A percentile compares a stretch with the other conserved stretches of the same genome.
These are phyloP conservation scores for Drosophila nasuta DNA, from an alignment of 1,140 invertebrate species.

Conservation along the genomic window DNA sequence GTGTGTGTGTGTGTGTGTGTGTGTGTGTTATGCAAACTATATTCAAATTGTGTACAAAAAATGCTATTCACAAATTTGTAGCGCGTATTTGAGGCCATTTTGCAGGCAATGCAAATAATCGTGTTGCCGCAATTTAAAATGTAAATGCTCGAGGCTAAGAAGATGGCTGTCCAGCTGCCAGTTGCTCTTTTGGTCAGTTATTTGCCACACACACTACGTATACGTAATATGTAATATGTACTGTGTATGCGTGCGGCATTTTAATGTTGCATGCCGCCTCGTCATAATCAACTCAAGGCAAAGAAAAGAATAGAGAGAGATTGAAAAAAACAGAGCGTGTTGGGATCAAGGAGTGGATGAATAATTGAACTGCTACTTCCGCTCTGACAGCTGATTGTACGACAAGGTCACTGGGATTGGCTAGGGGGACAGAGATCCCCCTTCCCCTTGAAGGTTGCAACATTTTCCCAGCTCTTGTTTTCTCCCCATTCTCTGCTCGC, in stretches of 20 bases:
- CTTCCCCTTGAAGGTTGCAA: conserved; percentile 1
- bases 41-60: conserved; percentile 55
- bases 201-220: background rate
- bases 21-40: conserved; percentile 44
- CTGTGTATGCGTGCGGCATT: conserved; percentile 24
- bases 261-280: conserved; percentile 27
- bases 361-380: conserved; percentile 78
- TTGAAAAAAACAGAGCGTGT: background rate
- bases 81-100: conserved; percentile 56
- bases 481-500: conserved; percentile 1
- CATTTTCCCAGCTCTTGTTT: background rate
- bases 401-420: conserved; percentile 33
- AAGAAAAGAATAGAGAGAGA: conserved; percentile 6
- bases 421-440: too few relatives aligned
- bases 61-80: conserved; percentile 58
- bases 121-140: conserved; percentile 78
- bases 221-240: conserved; percentile 11
- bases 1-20: conserved; percentile 10
- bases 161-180: conserved; percentile 35
- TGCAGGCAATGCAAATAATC: conserved; percentile 70
- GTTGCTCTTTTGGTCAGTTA: background rate
- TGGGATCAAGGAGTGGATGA: conserved; percentile 52
- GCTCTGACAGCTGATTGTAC: conserved; percentile 69
- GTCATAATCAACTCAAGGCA: conserved; percentile 47
- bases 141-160: conserved; percentile 75